A percentile compares a stretch with the other conserved stretches of the same genome.
Evolutionary conservation across 2,888 invertebrate species (phyloP).

Genomic region (Lycaena phlaeas): DNA sequence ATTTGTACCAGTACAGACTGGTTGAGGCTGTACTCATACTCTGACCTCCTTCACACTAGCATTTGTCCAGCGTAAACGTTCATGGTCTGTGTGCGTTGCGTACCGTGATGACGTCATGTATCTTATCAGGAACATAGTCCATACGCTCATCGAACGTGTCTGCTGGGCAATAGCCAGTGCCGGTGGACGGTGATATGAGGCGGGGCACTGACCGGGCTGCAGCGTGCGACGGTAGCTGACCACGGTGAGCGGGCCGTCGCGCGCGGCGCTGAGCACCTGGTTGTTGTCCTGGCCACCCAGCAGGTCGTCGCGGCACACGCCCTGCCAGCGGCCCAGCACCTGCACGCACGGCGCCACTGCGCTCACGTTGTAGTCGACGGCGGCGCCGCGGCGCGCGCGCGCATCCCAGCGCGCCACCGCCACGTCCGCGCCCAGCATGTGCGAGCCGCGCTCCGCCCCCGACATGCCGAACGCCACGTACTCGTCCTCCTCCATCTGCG

Average conservation of each 20-base stretch:
- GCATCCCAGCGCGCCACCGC: slow-evolving; percentile 83
- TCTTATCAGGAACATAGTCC: no score
- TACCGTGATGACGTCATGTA: no score
- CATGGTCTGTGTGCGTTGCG: no score
- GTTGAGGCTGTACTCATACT: no score
- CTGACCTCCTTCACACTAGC: no score
- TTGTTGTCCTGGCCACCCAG: slow-evolving; percentile 87
- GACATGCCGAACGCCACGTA: slow-evolving; percentile 94
- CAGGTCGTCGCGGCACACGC: slow-evolving; percentile 88
- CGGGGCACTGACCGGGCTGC: slow-evolving; percentile 73
- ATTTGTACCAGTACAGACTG: no score
- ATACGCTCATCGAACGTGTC: no score
- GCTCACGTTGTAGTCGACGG: slow-evolving; percentile 88
- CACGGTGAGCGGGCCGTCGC: slow-evolving; percentile 83
- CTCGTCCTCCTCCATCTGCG: slow-evolving; percentile 75
- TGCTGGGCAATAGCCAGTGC: not conserved
- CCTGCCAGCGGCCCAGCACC: slow-evolving; percentile 87
- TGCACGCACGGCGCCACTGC: slow-evolving; percentile 89
- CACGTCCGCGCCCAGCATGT: slow-evolving; percentile 90
- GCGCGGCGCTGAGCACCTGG: slow-evolving; percentile 81
- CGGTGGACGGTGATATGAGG: not conserved
- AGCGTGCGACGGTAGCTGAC: slow-evolving; percentile 85
- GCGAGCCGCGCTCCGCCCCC: slow-evolving; percentile 78
- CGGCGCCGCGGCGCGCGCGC: slow-evolving; percentile 75
- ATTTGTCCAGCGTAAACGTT: no score